A percentile compares a stretch with the other conserved stretches of the same genome.
Evolutionary conservation across 1,140 invertebrate genomes (phyloP).

Genomic region (Tetramorium alpestre): DNA sequence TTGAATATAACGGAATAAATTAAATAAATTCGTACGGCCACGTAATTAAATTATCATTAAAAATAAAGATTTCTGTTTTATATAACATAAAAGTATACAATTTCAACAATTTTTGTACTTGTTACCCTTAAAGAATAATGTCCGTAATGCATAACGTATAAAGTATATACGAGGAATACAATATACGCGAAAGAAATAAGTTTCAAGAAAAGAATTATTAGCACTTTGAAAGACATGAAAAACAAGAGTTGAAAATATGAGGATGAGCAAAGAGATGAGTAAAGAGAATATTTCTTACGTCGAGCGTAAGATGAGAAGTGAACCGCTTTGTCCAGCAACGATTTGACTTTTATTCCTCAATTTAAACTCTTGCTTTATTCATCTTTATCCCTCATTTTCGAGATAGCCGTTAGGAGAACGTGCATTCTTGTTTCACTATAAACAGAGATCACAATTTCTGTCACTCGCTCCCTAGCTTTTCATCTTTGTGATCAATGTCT

Average conservation of each 20-base stretch:
- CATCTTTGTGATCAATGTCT: neutral
- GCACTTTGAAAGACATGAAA: neutral
- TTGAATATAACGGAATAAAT: neutral
- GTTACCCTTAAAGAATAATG: neutral
- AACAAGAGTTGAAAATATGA: slow-evolving; percentile 21
- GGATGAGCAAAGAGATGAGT: neutral
- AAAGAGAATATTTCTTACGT: slow-evolving; percentile 41
- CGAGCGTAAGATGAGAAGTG: slow-evolving; percentile 53
- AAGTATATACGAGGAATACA: neutral
- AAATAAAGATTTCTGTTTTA: neutral
- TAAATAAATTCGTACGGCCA: neutral
- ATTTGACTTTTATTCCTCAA: slow-evolving; percentile 42
- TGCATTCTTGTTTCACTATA: slow-evolving; percentile 1
- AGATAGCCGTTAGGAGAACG: neutral
- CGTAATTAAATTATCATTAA: neutral
- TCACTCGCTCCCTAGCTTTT: neutral
- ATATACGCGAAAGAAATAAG: neutral
- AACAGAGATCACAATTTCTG: neutral
- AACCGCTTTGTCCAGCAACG: slow-evolving; percentile 71
- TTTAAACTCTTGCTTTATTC: slow-evolving; percentile 27
- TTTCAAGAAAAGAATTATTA: slow-evolving; percentile 20
- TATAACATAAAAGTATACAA: neutral
- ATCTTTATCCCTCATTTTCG: neutral
- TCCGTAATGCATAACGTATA: neutral
- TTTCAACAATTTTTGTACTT: neutral